Evolutionary conservation across 64 coral and sea anemone genomes (phyloP).

Genomic region (Platygyra sinensis): DNA sequence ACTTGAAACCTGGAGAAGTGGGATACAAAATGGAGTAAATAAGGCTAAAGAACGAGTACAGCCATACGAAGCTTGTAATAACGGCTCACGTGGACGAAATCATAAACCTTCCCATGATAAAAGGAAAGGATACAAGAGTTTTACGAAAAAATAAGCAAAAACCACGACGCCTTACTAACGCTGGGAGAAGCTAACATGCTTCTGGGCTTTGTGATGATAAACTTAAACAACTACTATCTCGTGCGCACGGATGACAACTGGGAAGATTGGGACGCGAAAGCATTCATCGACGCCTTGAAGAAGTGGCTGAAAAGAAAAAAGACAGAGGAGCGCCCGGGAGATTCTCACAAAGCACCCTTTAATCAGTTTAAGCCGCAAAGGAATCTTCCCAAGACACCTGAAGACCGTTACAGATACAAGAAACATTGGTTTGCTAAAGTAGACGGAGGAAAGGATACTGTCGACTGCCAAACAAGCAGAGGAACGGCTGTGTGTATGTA

Average conservation of each 20-base stretch:
- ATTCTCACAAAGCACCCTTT: no score
- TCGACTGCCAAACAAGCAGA: background rate
- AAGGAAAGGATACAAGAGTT: constrained; percentile 35
- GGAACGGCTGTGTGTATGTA: constrained; percentile 28
- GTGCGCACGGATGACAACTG: constrained; percentile 45
- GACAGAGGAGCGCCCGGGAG: constrained; percentile 48
- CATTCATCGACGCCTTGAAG: constrained; percentile 27
- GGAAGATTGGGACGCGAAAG: no score
- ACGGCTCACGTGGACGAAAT: constrained; percentile 45
- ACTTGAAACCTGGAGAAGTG: constrained; percentile 26
- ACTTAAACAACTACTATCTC: constrained; percentile 69
- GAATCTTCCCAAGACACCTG: background rate
- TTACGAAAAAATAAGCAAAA: no score
- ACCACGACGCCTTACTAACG: constrained; percentile 41
- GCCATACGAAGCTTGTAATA: constrained; percentile 43
- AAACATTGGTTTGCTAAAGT: constrained; percentile 55
- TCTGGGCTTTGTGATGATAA: background rate
- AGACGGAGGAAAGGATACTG: background rate
- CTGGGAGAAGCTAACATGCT: constrained; percentile 45
- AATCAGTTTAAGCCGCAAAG: background rate
- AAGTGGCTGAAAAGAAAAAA: constrained; percentile 70
- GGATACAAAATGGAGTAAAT: constrained; percentile 49
- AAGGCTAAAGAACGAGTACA: constrained; percentile 59
- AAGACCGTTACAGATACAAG: constrained; percentile 38
- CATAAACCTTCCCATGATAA: constrained; percentile 36